Evolutionary conservation across 2,888 invertebrate genomes (phyloP).

Genomic region (Drosophila histrio): DNA sequence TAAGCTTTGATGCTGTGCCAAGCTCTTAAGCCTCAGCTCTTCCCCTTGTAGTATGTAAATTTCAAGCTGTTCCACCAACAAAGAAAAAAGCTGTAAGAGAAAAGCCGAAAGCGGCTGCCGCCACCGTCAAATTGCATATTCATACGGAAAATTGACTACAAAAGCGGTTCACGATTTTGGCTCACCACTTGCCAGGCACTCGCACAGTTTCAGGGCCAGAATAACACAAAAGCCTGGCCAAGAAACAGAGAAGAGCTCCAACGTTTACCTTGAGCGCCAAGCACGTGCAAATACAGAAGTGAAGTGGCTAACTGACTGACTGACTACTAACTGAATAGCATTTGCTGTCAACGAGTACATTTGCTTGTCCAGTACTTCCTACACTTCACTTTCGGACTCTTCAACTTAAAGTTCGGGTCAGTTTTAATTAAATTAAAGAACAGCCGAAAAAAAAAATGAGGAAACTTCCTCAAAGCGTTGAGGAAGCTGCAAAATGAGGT

Average conservation of each 20-base stretch:
- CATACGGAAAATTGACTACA: conserved; percentile 52
- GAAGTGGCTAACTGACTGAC: conserved; percentile 38
- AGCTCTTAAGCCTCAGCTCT: background rate
- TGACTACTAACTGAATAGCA: conserved; percentile 9
- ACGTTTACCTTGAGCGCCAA: conserved; percentile 36
- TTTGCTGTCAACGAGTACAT: conserved; percentile 14
- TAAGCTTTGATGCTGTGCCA: conserved; percentile 24
- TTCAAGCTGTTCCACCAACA: conserved; percentile 7
- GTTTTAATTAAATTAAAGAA: conserved; percentile 65
- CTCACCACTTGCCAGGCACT: conserved; percentile 30
- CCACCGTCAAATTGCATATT: conserved; percentile 56
- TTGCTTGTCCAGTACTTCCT: conserved; percentile 5
- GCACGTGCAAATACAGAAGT: conserved; percentile 4
- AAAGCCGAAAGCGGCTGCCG: background rate
- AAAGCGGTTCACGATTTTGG: conserved; percentile 34
- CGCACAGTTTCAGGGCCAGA: conserved; percentile 10
- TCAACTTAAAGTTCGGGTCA: conserved; percentile 2
- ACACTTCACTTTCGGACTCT: background rate
- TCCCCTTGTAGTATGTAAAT: conserved; percentile 20
- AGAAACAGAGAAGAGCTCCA: conserved; percentile 4
- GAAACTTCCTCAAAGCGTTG: conserved; percentile 15
- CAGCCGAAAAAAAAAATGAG: conserved; percentile 6
- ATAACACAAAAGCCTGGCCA: conserved; percentile 34
- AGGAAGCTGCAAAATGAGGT: conserved; percentile 49
- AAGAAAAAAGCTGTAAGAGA: background rate